Evolutionary conservation across 2,113 vertebrate genomes (phyloP), one percentile per base, ranked within the genome.

Genomic region (Fulica atra): DNA sequence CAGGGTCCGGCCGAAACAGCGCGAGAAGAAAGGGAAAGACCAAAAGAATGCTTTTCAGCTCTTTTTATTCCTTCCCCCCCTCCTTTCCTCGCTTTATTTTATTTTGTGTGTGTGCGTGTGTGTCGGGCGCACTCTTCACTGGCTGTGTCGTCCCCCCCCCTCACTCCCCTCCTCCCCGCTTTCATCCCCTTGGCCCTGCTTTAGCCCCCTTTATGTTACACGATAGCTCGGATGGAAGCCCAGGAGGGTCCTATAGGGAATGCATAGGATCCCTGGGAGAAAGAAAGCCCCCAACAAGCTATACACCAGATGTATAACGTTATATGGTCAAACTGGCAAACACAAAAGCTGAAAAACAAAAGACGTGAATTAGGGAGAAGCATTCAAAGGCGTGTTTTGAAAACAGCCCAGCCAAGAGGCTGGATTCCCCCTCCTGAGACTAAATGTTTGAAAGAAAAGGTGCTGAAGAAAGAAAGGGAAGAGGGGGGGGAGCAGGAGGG

Each of bases 321-420:
- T 99, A 99, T 98, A 99, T 99, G 99, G 99, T 99, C 99, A 99
- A 99, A 99, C 98, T 99, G 99, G 99, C 99, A 99, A 99, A 99
- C 98, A 99, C 99, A 99, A 99, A 99, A 98, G 97, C 93, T 25
- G 97, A 99, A 99, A 99, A 99, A 99, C 99, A 99, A 99, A 99
- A 98, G 99, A 97, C 93, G 94, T 99, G 99, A 99, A 99, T 99
- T 99, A 99, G 98, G 98, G 98, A 98, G 98, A 98, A 98, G 98
- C 98, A 99, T 99, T 99, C 98, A 99, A 99, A 99, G 98, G 98
- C 98, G 96, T 99, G 99, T 99, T 99, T 99, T 99, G 98, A 99
- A 99, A 99, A 99, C 98, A 99, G 98, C 98, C 98, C 98, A 97
- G 98, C 99, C 99, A 98, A 99, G 99, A 98, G 98, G 98, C 99